Evolutionary conservation across 1,140 invertebrate genomes (phyloP), one percentile per base, ranked within the genome.

Genomic region (Globodera ellingtonae): DNA sequence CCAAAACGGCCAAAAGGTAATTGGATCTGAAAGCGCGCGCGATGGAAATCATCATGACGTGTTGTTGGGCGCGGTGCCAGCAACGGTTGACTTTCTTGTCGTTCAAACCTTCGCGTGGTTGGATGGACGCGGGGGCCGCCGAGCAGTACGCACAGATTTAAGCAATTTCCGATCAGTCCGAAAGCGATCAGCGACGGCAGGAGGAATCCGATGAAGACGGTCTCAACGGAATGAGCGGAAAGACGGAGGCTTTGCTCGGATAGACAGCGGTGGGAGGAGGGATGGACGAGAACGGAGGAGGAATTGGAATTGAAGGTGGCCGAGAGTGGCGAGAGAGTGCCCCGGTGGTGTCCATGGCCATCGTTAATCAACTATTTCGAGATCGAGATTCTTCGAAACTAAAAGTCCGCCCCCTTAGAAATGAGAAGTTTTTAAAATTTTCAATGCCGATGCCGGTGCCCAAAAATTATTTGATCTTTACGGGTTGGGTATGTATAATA

Each of bases 141-240:
- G 62, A 74, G n/a, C 73, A 82, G 59, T 18, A 82, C 81, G 48
- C 56, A 78, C n/a, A 82, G 81, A 69, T 73, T 82, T n/a, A 82
- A 56, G 13, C 21, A 65, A 56, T 82, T 82, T 5, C 81, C 81
- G 59, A 67, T 69, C 56, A 82, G 44, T 35, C 81, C 81, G 48
- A 82, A 82, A 6, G 75, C 52, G 76, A 82, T 82, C 69, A 82
- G 48, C 8, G 62, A 21, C 35, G 81, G 81, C 21, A 82, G 66
- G 7, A 83, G 13, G 62, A 70, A 84, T 13, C 81, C 81, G 15
- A 82, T 82, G 52, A 82, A 65, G n/a, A 81, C 50, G 59, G 70
- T 65, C 72, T 82, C 81, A 21, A 82, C 47, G 21, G 48, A 15
- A 46, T 71, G 75, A 13, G 9, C 72, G 15, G 81, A 82, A 35